Evolutionary conservation across 1,140 invertebrate species (phyloP).

Genomic region (Helicoverpa armigera): DNA sequence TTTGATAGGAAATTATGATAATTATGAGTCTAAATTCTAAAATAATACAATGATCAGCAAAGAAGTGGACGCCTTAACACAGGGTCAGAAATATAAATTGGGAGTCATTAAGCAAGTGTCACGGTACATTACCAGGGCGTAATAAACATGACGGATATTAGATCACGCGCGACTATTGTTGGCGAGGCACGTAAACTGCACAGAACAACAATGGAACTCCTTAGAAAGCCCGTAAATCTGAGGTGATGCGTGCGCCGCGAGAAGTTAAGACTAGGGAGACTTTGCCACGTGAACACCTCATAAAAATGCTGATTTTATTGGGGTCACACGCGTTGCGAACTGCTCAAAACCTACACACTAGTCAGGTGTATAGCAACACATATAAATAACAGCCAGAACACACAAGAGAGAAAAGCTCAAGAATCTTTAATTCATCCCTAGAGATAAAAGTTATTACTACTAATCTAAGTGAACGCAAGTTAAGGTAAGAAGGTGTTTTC

Average conservation of each 20-base stretch:
- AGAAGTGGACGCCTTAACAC: background rate
- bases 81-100: no score
- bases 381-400: background rate
- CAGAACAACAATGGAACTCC: slow-evolving; percentile 39
- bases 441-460: no score
- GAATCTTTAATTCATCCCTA: no score
- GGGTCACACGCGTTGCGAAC: slow-evolving; percentile 56
- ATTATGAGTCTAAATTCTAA: no score
- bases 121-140: background rate
- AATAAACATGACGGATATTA: slow-evolving; percentile 10
- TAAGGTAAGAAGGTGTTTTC: background rate
- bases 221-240: slow-evolving; percentile 61
- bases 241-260: slow-evolving; percentile 44
- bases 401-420: no score
- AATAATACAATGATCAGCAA: background rate
- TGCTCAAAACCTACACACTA: slow-evolving; percentile 37
- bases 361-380: background rate
- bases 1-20: no score
- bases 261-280: slow-evolving; percentile 61
- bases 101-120: background rate
- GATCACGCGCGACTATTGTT: slow-evolving; percentile 39
- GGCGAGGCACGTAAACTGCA: slow-evolving; percentile 32
- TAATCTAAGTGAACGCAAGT: no score
- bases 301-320: slow-evolving; percentile 73
- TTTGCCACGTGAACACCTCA: slow-evolving; percentile 67